Conservation (phyloP, 2,113 vertebrate species). For the Lagopus leucura region DNA sequence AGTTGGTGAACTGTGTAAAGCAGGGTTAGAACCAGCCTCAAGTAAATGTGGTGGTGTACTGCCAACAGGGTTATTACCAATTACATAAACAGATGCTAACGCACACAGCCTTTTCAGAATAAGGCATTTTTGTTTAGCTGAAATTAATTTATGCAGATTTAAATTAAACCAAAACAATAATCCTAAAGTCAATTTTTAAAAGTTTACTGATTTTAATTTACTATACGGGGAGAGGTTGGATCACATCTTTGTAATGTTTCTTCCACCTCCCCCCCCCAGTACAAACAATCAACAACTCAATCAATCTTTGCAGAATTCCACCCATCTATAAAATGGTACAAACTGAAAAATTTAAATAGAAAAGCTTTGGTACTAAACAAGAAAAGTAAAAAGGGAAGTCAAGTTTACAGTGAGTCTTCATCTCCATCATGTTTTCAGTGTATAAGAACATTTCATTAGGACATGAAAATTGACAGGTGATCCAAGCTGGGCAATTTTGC, state of each 20-base stretch:
- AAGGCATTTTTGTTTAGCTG: background rate
- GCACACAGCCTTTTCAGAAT: conserved; percentile 28
- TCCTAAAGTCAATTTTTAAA: background rate
- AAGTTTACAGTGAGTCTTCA: background rate
- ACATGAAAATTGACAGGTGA: background rate
- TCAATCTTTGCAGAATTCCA: background rate
- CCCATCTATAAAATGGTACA: background rate
- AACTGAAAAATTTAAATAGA: background rate
- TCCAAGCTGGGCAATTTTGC: background rate
- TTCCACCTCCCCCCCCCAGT: too few relatives aligned
- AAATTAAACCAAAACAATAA: conserved; percentile 32
- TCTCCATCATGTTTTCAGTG: background rate
- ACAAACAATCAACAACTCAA: background rate
- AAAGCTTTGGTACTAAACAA: background rate
- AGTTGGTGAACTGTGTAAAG: background rate
- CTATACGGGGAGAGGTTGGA: background rate
- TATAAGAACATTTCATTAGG: background rate
- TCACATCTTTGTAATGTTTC: background rate
- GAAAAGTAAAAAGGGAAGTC: background rate
- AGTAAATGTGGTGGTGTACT: background rate
- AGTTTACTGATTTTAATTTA: background rate
- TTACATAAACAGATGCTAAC: conserved; percentile 10
- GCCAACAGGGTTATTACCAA: background rate
- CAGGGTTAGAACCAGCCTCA: background rate
- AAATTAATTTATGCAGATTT: conserved; percentile 8